Conservation (phyloP, 2,888 invertebrate genomes). For the Tuta absoluta region DNA sequence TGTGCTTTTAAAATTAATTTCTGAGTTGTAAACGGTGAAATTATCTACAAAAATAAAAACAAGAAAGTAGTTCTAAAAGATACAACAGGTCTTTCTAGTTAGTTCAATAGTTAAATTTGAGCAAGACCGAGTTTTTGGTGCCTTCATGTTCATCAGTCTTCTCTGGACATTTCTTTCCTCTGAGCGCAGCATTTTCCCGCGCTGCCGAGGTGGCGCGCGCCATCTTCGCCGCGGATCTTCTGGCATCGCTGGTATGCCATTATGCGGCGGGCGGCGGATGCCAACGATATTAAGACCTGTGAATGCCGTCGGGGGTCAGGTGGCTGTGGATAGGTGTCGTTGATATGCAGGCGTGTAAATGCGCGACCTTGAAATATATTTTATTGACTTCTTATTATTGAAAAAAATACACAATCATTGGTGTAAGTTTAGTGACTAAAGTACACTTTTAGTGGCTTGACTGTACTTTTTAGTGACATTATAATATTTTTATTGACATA, state of each 20-base stretch:
- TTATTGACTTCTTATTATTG: background rate
- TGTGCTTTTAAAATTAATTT: too few relatives aligned
- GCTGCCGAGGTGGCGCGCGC: slow-evolving; percentile 53
- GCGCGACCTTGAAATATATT: background rate
- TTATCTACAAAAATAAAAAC: too few relatives aligned
- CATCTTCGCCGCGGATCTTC: slow-evolving; percentile 69
- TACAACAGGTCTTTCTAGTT: too few relatives aligned
- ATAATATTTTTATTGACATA: background rate
- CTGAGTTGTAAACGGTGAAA: too few relatives aligned
- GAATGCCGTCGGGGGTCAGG: slow-evolving; percentile 41
- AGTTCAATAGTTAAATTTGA: too few relatives aligned
- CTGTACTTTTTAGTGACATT: too few relatives aligned
- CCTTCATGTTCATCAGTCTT: too few relatives aligned
- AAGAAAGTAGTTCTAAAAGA: too few relatives aligned
- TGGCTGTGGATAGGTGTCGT: slow-evolving; percentile 33
- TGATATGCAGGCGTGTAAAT: slow-evolving; percentile 35
- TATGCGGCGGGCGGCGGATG: slow-evolving; percentile 54
- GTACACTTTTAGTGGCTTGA: background rate
- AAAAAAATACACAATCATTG: background rate
- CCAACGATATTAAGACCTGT: slow-evolving; percentile 59
- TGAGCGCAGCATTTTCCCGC: slow-evolving; percentile 30
- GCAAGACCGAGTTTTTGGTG: too few relatives aligned
- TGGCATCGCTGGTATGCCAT: slow-evolving; percentile 58
- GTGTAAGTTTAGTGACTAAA: background rate
- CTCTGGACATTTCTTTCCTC: too few relatives aligned